A percentile compares a stretch with the other conserved stretches of the same genome.
phyloP scores from a whole-genome alignment of 2,113 vertebrate genomes.

The Laticauda colubrina region DNA sequence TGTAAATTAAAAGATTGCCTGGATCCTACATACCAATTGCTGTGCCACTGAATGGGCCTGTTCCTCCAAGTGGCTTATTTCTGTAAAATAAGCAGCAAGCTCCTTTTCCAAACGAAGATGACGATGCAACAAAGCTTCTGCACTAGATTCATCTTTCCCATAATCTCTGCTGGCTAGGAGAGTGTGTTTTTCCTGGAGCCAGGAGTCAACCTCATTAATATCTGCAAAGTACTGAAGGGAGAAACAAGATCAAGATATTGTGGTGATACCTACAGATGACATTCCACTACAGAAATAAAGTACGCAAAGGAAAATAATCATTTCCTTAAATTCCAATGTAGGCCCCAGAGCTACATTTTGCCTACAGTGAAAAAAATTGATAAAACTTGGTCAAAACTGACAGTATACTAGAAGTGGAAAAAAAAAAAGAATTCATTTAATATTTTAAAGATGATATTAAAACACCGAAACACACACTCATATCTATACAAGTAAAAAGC shows the following conservation, averaged over 20 bases:
- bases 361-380: not conserved
- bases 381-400: not conserved
- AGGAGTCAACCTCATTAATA: constrained; percentile 72
- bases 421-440: not conserved
- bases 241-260: not conserved
- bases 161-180: constrained; percentile 72
- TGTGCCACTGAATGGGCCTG: constrained; percentile 71
- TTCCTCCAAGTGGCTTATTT: constrained; percentile 75
- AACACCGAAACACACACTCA: not conserved
- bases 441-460: not conserved
- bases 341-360: not conserved
- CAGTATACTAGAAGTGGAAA: not conserved
- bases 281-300: not conserved
- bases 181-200: constrained; percentile 76
- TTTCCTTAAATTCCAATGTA: not conserved
- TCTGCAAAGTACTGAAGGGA: constrained; percentile 82
- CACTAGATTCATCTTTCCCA: constrained; percentile 74
- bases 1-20: not conserved
- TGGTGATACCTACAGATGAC: not conserved
- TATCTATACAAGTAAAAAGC: not conserved
- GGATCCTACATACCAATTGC: constrained; percentile 66
- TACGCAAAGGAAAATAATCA: not conserved
- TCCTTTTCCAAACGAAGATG: constrained; percentile 77
- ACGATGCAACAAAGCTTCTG: constrained; percentile 72
- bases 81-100: constrained; percentile 69